Base-by-base conservation (phyloP, 2,797 vertebrate genomes). In the Xiphorhynchus erythropygius region DNA sequence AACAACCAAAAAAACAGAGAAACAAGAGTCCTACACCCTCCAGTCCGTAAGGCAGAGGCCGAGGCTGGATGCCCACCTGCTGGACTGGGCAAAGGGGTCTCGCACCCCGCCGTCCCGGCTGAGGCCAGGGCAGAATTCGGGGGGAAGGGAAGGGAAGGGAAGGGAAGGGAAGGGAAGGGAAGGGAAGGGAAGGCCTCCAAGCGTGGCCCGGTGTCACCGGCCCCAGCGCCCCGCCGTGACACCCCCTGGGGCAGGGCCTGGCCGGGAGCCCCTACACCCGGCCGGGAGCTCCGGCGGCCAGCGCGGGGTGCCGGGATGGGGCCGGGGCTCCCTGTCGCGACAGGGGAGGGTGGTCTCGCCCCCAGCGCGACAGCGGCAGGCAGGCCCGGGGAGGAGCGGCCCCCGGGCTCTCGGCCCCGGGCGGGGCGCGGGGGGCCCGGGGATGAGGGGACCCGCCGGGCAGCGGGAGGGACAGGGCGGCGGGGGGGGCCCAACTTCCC, bases 361-460 rank as follows among this genome's bases (percentile, higher is more conserved):
- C 50, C 16, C 52, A 5, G 57, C 21, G 55, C 83, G 5, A 56
- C 9, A 55, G 37, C 56, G 16, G 55, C 39, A 76, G 71, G 37
- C 74, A 76, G 93, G 93, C 87, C 93, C 64, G 22, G 49, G 53
- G 42, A 83, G 73, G 37, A 70, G 73, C 17, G 53, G 57, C n/a
- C 19, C 35, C n/a, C 55, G 50, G 64, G 60, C 85, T 74, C 8
- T 47, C 75, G 75, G 71, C 35, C 25, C 67, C 50, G 46, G 39
- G 12, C 25, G 30, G 52, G 60, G 47, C 23, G 24, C 44, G 13
- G n/a, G n/a, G 12, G 41, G 39, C 42, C 23, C 4, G 13, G 15
- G 15, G 33, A 18, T 7, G 27, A 22, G 18, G 33, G 59, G 37
- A 35, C 32, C 7, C 56, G 11, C 21, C 35, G 32, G 42, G 37